Conservation (phyloP, 2,113 vertebrate species). For the Takifugu flavidus region DNA sequence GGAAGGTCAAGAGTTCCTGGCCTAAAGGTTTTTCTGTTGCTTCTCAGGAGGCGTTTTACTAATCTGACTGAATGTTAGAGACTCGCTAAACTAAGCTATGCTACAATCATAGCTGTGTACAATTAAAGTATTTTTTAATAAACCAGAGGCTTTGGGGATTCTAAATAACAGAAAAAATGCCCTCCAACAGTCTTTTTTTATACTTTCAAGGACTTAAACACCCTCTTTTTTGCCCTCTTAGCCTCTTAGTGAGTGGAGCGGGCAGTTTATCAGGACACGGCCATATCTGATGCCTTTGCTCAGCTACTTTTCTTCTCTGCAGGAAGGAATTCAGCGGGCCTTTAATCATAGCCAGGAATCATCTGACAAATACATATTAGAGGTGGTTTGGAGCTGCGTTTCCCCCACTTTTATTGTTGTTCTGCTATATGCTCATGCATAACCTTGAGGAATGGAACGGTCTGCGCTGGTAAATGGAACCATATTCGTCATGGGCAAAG, state of each 20-base stretch:
- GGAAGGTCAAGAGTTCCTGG: not conserved
- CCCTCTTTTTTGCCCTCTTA: conserved; percentile 48
- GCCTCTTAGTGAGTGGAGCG: conserved; percentile 59
- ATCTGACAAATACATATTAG: conserved; percentile 75
- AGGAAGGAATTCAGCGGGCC: conserved; percentile 65
- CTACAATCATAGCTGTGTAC: not conserved
- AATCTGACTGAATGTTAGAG: too few species aligned
- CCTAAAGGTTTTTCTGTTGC: not conserved
- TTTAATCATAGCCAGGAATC: conserved; percentile 73
- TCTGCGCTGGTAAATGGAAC: conserved; percentile 62
- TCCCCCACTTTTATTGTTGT: conserved; percentile 64
- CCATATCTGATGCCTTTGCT: conserved; percentile 79
- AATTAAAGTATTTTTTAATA: not conserved
- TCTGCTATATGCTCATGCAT: conserved; percentile 66
- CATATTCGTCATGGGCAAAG: conserved; percentile 66
- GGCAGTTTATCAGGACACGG: conserved; percentile 70
- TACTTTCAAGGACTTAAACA: conserved; percentile 71
- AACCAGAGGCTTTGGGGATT: not conserved
- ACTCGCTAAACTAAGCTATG: too few species aligned
- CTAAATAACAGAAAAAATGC: too few species aligned
- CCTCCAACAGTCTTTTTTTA: conserved; percentile 32
- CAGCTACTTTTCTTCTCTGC: conserved; percentile 69
- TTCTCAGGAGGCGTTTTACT: too few species aligned
- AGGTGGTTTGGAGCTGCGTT: conserved; percentile 60
- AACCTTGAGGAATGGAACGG: conserved; percentile 71